These are phyloP conservation scores for Phodopus roborovskii DNA, from an alignment of 2,113 vertebrate species.

Conservation along the genomic window DNA sequence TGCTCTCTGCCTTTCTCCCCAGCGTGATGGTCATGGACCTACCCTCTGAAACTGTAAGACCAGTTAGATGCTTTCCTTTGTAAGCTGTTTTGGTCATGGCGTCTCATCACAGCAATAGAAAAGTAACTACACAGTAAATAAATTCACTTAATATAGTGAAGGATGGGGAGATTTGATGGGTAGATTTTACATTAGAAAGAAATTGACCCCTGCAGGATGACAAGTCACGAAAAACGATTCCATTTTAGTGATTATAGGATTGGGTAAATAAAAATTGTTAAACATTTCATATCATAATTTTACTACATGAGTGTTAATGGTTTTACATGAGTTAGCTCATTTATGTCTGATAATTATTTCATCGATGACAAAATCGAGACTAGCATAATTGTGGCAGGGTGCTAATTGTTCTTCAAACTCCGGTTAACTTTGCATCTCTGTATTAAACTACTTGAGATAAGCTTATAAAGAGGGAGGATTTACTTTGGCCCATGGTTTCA, in stretches of 20 bases:
- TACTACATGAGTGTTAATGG: neutral
- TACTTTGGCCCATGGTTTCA: neutral
- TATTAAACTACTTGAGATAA: neutral
- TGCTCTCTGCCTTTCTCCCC: neutral
- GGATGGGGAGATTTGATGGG: neutral
- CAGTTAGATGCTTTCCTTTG: neutral
- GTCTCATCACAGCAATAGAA: neutral
- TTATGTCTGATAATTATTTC: slow-evolving; percentile 28
- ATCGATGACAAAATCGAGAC: neutral
- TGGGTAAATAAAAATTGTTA: slow-evolving; percentile 16
- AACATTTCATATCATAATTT: neutral
- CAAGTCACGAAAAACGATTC: slow-evolving; percentile 27
- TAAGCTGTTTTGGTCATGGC: neutral
- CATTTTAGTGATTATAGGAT: slow-evolving; percentile 13
- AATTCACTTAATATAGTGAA: neutral
- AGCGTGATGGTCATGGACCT: neutral
- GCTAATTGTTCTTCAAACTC: neutral
- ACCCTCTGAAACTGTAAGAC: neutral
- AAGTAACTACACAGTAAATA: neutral
- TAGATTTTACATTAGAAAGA: slow-evolving; percentile 13
- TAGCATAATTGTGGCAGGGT: neutral
- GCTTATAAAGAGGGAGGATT: neutral
- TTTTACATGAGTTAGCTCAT: slow-evolving; percentile 9
- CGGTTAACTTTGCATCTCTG: neutral
- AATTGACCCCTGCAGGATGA: neutral